Percentiles rank a stretch among this genome's conserved stretches.
phyloP scores from a whole-genome alignment of 1,140 invertebrate species.

The Leptopilina clavipes region DNA sequence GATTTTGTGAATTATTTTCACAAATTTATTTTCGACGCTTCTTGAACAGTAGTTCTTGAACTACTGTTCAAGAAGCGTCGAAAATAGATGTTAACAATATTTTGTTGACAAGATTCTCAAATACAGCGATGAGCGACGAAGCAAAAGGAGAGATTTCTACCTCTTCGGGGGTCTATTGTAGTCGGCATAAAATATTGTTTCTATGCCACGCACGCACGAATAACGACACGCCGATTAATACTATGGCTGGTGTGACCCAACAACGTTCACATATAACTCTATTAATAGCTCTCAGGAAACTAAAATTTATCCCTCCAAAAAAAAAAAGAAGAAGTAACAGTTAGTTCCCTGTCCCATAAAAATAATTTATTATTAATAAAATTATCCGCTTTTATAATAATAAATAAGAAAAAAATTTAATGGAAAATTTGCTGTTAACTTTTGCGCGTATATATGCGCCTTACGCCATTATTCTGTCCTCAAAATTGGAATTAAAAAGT shows the following conservation, averaged over 20 bases:
- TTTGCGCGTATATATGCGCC: neutral
- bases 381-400: neutral
- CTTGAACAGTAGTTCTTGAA: no score
- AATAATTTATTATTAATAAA: conserved; percentile 24
- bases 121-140: no score
- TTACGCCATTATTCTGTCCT: neutral
- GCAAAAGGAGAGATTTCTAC: conserved; percentile 48
- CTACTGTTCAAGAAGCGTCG: no score
- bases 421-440: neutral
- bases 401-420: neutral
- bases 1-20: no score
- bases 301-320: conserved; percentile 45
- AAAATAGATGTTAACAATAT: no score
- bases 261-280: conserved; percentile 50
- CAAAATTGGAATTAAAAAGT: conserved; percentile 8
- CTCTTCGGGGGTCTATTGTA: conserved; percentile 60
- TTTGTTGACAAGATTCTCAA: no score
- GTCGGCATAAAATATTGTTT: conserved; percentile 67
- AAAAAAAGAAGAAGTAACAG: neutral
- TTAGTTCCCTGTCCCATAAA: neutral
- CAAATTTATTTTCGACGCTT: no score
- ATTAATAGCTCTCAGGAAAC: conserved; percentile 60
- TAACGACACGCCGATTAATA: conserved; percentile 70
- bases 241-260: conserved; percentile 56
- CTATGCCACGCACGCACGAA: conserved; percentile 66